Evolutionary conservation across 2,113 vertebrate species (phyloP).

Genomic region (Chaenocephalus aceratus): DNA sequence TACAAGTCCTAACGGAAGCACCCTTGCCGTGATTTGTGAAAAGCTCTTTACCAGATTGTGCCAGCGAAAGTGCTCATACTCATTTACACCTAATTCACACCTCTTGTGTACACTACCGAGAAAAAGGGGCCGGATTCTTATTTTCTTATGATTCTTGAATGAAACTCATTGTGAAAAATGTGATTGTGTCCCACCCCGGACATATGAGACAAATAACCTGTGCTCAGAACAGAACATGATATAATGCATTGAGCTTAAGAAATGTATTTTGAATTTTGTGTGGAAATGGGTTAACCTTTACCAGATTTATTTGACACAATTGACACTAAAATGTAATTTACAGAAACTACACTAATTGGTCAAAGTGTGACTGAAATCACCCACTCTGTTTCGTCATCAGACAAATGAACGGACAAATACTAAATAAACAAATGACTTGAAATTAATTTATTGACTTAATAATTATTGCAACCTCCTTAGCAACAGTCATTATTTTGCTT

Average conservation of each 20-base stretch:
- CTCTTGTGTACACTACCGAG: conserved; percentile 35
- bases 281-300: too few relatives aligned
- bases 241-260: background rate
- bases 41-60: conserved; percentile 59
- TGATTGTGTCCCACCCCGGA: background rate
- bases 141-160: conserved; percentile 1
- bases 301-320: too few relatives aligned
- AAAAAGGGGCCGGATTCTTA: conserved; percentile 9
- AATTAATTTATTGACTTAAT: too few relatives aligned
- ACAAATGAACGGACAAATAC: too few relatives aligned
- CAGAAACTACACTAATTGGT: too few relatives aligned
- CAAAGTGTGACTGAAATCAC: too few relatives aligned
- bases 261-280: too few relatives aligned
- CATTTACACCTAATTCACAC: conserved; percentile 54
- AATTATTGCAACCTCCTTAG: too few relatives aligned
- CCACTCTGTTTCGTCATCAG: too few relatives aligned
- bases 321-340: too few relatives aligned
- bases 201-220: background rate
- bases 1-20: conserved; percentile 34
- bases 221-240: background rate
- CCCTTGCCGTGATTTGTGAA: conserved; percentile 47
- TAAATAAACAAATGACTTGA: too few relatives aligned
- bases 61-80: conserved; percentile 47
- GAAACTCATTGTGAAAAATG: background rate
- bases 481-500: too few relatives aligned